Evolutionary conservation across 2,797 vertebrate genomes (phyloP).

Genomic region (Megaceryle alcyon): DNA sequence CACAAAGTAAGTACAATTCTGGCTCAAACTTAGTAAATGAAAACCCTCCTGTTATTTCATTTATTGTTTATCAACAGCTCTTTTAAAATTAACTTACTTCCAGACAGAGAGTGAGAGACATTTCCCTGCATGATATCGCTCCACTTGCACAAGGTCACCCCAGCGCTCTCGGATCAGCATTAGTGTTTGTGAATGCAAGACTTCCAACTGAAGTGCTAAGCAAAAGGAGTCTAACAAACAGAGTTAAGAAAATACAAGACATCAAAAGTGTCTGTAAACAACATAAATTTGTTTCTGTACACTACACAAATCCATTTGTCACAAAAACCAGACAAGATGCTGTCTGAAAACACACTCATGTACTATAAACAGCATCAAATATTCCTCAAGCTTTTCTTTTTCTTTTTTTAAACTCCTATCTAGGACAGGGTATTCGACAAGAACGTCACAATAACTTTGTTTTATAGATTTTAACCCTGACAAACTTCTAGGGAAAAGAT

Average conservation of each 20-base stretch:
- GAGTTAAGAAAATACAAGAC: constrained; percentile 81
- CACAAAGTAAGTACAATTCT: neutral
- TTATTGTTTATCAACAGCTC: neutral
- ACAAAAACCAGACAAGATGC: neutral
- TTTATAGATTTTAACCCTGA: neutral
- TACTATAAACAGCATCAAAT: neutral
- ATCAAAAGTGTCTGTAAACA: neutral
- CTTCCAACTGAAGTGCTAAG: constrained; percentile 96
- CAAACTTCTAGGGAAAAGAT: neutral
- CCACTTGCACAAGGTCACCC: constrained; percentile 98
- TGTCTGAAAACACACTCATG: neutral
- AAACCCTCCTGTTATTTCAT: neutral
- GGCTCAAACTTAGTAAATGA: neutral
- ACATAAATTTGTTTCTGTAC: neutral
- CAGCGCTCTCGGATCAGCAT: constrained; percentile 97
- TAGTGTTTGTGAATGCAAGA: constrained; percentile 96
- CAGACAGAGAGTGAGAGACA: constrained; percentile 95
- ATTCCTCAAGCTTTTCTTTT: neutral
- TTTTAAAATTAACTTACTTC: constrained; percentile 88
- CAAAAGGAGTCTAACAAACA: constrained; percentile 92
- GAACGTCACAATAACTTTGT: neutral
- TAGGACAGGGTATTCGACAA: neutral
- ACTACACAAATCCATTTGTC: neutral
- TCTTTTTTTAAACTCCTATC: neutral
- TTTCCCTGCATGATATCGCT: constrained; percentile 93